These are phyloP conservation scores for Tetrao urogallus DNA, from an alignment of 2,113 vertebrate species.

Conservation along the genomic window DNA sequence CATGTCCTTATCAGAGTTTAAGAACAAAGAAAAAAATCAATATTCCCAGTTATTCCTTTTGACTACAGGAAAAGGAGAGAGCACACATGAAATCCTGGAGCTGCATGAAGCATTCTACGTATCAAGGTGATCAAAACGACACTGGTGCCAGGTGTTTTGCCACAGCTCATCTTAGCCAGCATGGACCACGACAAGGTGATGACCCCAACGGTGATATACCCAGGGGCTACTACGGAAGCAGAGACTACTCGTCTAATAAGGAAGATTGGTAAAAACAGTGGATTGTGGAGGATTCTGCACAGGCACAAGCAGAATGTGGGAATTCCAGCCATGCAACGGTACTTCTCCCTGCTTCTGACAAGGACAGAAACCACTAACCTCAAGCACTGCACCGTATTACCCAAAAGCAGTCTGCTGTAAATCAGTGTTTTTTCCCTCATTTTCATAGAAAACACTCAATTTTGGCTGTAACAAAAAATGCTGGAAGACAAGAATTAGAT, in stretches of 20 bases:
- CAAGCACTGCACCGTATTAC: accelerated
- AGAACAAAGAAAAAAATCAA: accelerated
- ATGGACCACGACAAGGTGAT: not conserved
- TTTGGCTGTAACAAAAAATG: not conserved
- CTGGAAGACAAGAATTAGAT: not conserved
- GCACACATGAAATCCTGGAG: not conserved
- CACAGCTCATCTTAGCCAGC: not conserved
- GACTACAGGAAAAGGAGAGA: not conserved
- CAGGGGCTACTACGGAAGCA: accelerated
- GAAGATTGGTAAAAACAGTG: not conserved
- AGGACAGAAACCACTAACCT: too few species aligned
- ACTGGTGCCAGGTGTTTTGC: not conserved
- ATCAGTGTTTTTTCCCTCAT: not conserved
- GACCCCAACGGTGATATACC: too few species aligned
- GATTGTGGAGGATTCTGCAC: not conserved
- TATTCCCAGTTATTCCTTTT: not conserved
- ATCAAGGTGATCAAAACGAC: not conserved
- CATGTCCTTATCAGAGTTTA: not conserved
- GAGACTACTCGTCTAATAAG: not conserved
- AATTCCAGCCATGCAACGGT: not conserved
- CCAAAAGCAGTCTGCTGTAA: not conserved
- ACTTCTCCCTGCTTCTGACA: not conserved
- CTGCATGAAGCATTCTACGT: accelerated
- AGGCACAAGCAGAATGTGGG: not conserved
- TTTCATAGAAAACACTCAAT: not conserved